phyloP scores from a whole-genome alignment of 1,140 invertebrate species.

The Trialeurodes vaporariorum region DNA sequence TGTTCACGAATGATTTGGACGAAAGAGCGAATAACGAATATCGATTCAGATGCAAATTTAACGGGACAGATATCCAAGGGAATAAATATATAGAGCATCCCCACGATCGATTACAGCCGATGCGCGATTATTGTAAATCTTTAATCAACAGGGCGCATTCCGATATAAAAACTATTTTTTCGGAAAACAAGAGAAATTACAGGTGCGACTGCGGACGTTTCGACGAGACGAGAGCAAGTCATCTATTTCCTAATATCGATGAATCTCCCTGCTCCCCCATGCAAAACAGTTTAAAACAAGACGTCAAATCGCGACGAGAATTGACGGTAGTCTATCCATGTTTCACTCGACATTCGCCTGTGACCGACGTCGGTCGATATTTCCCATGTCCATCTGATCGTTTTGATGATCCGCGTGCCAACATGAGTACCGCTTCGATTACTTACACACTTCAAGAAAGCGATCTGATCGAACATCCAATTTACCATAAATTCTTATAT shows the following conservation, averaged over 20 bases:
- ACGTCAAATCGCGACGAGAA: not conserved
- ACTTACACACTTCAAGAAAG: not conserved
- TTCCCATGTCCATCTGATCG: not conserved
- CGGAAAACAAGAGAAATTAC: not conserved
- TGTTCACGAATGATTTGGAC: not conserved
- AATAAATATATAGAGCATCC: not conserved
- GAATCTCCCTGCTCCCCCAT: not conserved
- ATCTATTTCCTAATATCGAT: not conserved
- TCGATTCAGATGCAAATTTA: not conserved
- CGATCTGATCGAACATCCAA: not conserved
- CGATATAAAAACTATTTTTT: not conserved
- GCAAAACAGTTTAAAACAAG: not conserved
- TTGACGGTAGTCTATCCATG: not conserved
- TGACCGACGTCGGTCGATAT: not conserved
- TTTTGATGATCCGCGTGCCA: not conserved
- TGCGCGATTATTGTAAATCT: not conserved
- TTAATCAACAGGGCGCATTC: not conserved
- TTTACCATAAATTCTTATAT: not conserved
- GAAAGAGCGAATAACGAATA: not conserved
- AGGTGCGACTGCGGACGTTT: not conserved
- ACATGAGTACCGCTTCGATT: not conserved
- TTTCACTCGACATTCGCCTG: not conserved
- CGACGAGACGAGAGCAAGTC: not conserved
- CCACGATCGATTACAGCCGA: not conserved
- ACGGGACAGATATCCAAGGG: not conserved